Evolutionary conservation across 2,797 vertebrate species (phyloP).

Genomic region (Galagoides demidoff): DNA sequence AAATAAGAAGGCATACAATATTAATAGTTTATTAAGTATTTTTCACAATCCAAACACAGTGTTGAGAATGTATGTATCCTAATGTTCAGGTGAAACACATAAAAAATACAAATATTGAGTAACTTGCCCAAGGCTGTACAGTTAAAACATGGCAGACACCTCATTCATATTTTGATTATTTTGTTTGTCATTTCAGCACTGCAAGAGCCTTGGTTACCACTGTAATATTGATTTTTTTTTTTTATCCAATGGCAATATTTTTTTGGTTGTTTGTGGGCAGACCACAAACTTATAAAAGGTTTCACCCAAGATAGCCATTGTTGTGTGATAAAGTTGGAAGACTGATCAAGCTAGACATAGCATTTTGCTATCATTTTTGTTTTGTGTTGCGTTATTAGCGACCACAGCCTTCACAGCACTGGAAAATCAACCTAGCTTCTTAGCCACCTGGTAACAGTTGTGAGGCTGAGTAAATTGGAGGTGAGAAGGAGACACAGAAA

Average conservation of each 20-base stretch:
- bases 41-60: neutral
- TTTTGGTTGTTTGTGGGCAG: neutral
- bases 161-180: neutral
- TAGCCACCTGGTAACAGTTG: no score
- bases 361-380: neutral
- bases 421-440: neutral
- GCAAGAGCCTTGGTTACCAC: neutral
- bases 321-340: neutral
- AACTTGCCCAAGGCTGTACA: neutral
- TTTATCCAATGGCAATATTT: neutral
- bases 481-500: neutral
- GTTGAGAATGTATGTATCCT: neutral
- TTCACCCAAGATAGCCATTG: neutral
- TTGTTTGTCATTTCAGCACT: constrained; percentile 21
- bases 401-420: neutral
- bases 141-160: neutral
- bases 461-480: neutral
- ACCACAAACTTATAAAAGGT: neutral
- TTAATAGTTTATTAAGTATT: neutral
- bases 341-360: no score
- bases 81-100: neutral
- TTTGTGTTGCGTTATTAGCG: neutral
- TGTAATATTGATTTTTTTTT: neutral
- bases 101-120: neutral
- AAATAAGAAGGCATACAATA: neutral